Percentiles rank a stretch among this genome's conserved stretches.
Evolutionary conservation across 1,140 invertebrate genomes (phyloP).

Genomic region (Camponotus vicinus): DNA sequence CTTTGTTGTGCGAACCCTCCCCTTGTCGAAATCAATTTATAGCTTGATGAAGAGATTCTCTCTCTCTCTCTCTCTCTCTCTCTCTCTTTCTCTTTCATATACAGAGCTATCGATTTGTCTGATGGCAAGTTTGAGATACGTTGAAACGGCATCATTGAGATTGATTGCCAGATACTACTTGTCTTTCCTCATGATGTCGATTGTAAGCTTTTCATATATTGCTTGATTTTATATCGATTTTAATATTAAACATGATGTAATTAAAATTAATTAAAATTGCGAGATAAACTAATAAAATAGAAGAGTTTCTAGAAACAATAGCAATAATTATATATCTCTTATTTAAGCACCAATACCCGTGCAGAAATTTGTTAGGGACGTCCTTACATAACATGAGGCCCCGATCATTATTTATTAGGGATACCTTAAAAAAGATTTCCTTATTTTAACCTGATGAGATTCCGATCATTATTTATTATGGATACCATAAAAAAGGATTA

Average conservation of each 20-base stretch:
- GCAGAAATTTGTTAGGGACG: too few species aligned
- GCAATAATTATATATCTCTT: not conserved
- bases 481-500: too few species aligned
- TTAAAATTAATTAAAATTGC: not conserved
- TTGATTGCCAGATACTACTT: not conserved
- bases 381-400: too few species aligned
- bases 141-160: constrained; percentile 15
- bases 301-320: not conserved
- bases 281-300: not conserved
- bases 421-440: too few species aligned
- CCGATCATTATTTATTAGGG: too few species aligned
- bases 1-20: constrained; percentile 36
- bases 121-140: constrained; percentile 3
- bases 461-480: too few species aligned
- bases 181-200: not conserved
- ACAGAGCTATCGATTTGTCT: constrained; percentile 38
- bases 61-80: too few species aligned
- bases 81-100: not conserved
- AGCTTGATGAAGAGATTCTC: not conserved
- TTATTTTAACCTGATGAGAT: too few species aligned
- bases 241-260: not conserved
- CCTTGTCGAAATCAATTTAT: constrained; percentile 50
- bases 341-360: not conserved
- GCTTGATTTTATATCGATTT: not conserved
- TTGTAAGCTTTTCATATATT: not conserved